phyloP scores from a whole-genome alignment of 2,888 invertebrate genomes.

The Aleiodes alternator region DNA sequence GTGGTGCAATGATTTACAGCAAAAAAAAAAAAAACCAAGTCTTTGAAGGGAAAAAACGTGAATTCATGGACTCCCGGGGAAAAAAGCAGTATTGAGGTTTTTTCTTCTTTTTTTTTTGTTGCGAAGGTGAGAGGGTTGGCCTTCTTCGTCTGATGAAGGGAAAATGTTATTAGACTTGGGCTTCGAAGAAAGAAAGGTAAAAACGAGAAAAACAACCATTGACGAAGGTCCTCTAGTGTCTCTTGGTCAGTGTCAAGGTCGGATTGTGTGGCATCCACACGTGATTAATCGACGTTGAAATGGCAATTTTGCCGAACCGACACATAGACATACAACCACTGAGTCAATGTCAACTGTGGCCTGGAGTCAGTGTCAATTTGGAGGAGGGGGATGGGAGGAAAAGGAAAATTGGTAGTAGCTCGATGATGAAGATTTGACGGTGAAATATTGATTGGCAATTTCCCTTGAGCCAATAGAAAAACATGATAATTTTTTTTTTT shows the following conservation, averaged over 20 bases:
- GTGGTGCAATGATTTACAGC: conserved; percentile 2
- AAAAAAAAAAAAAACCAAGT: conserved; percentile 5
- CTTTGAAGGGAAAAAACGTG: no score
- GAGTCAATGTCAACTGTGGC: conserved; percentile 20
- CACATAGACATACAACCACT: background rate
- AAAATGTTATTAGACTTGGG: background rate
- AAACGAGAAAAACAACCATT: background rate
- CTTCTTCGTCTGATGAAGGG: conserved; percentile 2
- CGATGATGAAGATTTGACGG: background rate
- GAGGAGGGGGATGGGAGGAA: background rate
- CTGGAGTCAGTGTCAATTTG: conserved; percentile 1
- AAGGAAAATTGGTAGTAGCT: no score
- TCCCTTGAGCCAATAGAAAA: no score
- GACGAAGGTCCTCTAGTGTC: conserved; percentile 8
- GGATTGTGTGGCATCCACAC: conserved; percentile 15
- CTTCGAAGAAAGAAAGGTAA: background rate
- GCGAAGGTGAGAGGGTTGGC: background rate
- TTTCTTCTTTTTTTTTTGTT: no score
- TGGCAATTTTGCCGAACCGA: background rate
- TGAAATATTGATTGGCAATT: conserved; percentile 1
- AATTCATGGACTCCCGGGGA: background rate
- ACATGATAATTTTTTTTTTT: no score
- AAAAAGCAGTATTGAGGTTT: background rate
- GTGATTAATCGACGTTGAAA: conserved; percentile 27
- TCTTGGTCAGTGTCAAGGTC: conserved; percentile 28